phyloP scores from a whole-genome alignment of 2,888 invertebrate species.

The Taphrorychus bicolor region DNA sequence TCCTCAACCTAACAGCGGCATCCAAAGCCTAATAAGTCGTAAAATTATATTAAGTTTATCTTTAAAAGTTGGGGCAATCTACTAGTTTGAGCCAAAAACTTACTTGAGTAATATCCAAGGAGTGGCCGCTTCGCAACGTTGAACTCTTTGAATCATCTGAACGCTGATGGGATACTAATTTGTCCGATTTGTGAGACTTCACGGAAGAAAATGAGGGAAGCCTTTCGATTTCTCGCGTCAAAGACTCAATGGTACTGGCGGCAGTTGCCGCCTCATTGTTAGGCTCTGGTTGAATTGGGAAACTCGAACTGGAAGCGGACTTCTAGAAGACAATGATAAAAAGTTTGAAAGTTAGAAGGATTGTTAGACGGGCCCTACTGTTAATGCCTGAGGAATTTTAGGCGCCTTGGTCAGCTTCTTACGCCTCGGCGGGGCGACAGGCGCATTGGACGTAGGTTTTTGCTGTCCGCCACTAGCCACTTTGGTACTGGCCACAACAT shows the following conservation, averaged over 20 bases:
- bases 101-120: constrained; percentile 57
- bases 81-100: too few relatives aligned
- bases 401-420: constrained; percentile 67
- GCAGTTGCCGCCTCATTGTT: constrained; percentile 82
- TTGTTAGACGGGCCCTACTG: constrained; percentile 19
- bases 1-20: not conserved
- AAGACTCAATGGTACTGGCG: constrained; percentile 79
- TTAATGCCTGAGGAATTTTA: constrained; percentile 18
- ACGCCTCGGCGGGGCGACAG: constrained; percentile 80
- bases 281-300: constrained; percentile 60
- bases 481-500: constrained; percentile 93
- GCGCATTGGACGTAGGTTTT: constrained; percentile 56
- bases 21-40: not conserved
- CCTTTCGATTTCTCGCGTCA: constrained; percentile 81
- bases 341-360: not conserved
- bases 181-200: constrained; percentile 44
- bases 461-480: constrained; percentile 60
- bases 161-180: constrained; percentile 2
- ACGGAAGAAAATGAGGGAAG: constrained; percentile 50
- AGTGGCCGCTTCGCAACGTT: constrained; percentile 50
- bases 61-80: too few relatives aligned
- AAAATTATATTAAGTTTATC: not conserved
- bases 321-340: constrained; percentile 51
- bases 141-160: constrained; percentile 46
- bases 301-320: constrained; percentile 50